Percentiles rank a stretch among this genome's conserved stretches.
phyloP scores from a whole-genome alignment of 1,140 invertebrate genomes.

The Myzus persicae region DNA sequence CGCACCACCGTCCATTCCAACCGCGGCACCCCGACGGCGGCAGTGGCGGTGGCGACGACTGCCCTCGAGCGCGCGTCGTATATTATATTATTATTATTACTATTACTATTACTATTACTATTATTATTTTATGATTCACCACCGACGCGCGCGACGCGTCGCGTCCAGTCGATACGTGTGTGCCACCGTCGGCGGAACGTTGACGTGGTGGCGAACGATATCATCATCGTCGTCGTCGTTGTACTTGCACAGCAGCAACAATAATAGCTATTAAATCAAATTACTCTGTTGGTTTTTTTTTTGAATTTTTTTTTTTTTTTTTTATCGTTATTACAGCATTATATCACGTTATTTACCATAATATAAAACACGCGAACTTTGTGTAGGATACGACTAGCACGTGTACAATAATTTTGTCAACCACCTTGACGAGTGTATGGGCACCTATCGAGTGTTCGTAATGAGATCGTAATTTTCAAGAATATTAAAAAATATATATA shows the following conservation, averaged over 20 bases:
- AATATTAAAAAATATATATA: background rate
- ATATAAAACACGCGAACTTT: background rate
- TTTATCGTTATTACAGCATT: background rate
- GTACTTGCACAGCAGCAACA: background rate
- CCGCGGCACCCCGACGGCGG: background rate
- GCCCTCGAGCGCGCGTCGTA: slow-evolving; percentile 9
- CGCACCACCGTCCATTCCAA: background rate
- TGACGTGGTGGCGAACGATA: slow-evolving; percentile 36
- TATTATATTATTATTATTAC: slow-evolving; percentile 40
- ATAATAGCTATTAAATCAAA: background rate
- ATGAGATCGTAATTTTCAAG: background rate
- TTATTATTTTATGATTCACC: slow-evolving; percentile 50
- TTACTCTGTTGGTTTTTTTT: background rate
- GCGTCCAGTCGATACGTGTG: slow-evolving; percentile 45
- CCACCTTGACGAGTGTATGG: background rate
- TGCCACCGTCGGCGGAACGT: slow-evolving; percentile 44
- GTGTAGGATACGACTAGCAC: background rate
- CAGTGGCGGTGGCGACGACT: background rate
- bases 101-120: slow-evolving; percentile 42
- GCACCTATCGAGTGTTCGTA: background rate
- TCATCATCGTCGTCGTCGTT: background rate
- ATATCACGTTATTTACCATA: background rate
- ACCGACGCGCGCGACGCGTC: background rate
- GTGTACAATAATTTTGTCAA: background rate
- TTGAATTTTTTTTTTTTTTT: background rate